These are phyloP conservation scores for Artibeus jamaicensis DNA, from an alignment of 2,797 vertebrate genomes.

Conservation along the genomic window DNA sequence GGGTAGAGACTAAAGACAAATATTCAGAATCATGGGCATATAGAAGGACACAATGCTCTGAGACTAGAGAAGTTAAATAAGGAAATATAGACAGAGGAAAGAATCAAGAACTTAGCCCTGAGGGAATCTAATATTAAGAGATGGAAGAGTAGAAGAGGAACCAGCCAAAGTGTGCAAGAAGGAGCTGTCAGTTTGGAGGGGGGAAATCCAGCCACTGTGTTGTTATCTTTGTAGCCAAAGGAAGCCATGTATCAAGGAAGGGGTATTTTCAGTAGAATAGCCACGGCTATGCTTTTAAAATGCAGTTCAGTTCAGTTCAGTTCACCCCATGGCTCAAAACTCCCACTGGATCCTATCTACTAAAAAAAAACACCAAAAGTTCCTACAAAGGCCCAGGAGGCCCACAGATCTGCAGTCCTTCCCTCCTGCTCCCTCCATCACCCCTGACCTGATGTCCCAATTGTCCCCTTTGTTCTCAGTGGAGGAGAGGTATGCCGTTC, in stretches of 20 bases:
- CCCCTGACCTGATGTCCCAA: fast-evolving
- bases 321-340: neutral
- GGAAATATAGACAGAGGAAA: neutral
- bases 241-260: neutral
- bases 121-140: neutral
- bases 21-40: neutral
- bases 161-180: neutral
- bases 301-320: neutral
- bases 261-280: neutral
- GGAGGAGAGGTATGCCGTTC: neutral
- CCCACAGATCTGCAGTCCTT: neutral
- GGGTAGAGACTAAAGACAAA: neutral
- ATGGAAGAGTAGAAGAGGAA: neutral
- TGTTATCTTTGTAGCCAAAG: neutral
- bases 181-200: neutral
- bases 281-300: neutral
- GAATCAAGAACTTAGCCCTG: neutral
- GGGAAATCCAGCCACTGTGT: neutral
- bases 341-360: neutral
- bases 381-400: neutral
- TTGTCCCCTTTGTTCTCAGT: neutral
- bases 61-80: neutral
- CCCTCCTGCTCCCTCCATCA: fast-evolving
- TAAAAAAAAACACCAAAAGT: neutral
- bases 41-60: neutral